phyloP scores from a whole-genome alignment of 1,140 invertebrate species.

The Bombyx mandarina region DNA sequence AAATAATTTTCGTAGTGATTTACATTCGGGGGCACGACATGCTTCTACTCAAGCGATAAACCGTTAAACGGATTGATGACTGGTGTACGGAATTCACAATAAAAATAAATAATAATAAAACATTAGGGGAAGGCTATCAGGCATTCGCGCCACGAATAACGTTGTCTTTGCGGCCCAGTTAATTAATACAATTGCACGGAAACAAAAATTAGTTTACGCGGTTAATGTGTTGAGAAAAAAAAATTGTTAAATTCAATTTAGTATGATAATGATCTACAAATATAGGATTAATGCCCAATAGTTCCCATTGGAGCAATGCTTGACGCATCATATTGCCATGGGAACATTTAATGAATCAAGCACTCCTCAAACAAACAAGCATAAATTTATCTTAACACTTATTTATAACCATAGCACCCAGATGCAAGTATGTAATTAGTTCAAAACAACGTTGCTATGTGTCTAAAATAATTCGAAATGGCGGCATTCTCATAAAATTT shows the following conservation, averaged over 20 bases:
- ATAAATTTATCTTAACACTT: conserved; percentile 64
- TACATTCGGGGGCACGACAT: conserved; percentile 34
- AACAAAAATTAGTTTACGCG: conserved; percentile 63
- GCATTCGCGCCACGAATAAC: conserved; percentile 66
- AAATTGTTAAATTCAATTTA: conserved; percentile 69
- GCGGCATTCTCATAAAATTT: conserved; percentile 57
- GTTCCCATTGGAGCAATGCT: conserved; percentile 60
- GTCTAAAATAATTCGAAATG: conserved; percentile 45
- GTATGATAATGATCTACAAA: conserved; percentile 69
- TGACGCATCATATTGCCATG: conserved; percentile 25
- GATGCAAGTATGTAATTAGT: conserved; percentile 69
- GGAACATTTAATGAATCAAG: conserved; percentile 27
- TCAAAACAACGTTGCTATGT: conserved; percentile 37
- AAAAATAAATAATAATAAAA: conserved; percentile 36
- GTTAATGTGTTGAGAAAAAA: conserved; percentile 56
- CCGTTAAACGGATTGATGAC: conserved; percentile 58
- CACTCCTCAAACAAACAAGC: conserved; percentile 58
- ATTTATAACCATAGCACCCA: conserved; percentile 69
- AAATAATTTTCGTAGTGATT: background rate
- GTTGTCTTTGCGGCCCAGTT: conserved; percentile 58
- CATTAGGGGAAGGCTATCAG: conserved; percentile 61
- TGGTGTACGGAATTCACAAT: conserved; percentile 47
- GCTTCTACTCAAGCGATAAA: conserved; percentile 58
- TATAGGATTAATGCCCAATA: conserved; percentile 72
- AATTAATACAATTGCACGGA: conserved; percentile 52